phyloP scores from a whole-genome alignment of 1,140 invertebrate species.

The Drosophila mojavensis region DNA sequence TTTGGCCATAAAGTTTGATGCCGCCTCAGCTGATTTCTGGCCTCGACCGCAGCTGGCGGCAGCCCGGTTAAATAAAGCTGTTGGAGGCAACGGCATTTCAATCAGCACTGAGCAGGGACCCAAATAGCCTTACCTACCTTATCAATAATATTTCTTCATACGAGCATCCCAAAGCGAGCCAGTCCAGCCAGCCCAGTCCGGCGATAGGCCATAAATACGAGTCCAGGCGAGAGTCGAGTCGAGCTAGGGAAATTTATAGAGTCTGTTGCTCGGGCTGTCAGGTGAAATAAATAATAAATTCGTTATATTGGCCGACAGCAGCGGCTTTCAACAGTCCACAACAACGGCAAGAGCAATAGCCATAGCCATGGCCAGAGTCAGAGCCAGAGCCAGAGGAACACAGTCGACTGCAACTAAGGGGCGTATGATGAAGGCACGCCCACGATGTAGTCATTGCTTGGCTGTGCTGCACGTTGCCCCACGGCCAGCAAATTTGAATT shows the following conservation, averaged over 20 bases:
- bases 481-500: slow-evolving; percentile 73
- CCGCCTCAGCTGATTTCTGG: slow-evolving; percentile 56
- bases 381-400: neutral
- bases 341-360: slow-evolving; percentile 42
- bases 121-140: slow-evolving; percentile 41
- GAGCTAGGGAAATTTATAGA: slow-evolving; percentile 82
- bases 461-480: slow-evolving; percentile 23
- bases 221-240: slow-evolving; percentile 28
- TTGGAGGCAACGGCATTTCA: slow-evolving; percentile 67
- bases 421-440: slow-evolving; percentile 74
- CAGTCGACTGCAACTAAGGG: slow-evolving; percentile 33
- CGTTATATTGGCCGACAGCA: slow-evolving; percentile 71
- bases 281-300: slow-evolving; percentile 84
- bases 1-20: slow-evolving; percentile 61
- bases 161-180: slow-evolving; percentile 36
- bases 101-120: slow-evolving; percentile 40
- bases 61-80: slow-evolving; percentile 64
- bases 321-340: slow-evolving; percentile 61
- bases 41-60: slow-evolving; percentile 14
- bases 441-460: slow-evolving; percentile 49
- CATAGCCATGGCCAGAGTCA: slow-evolving; percentile 1
- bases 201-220: slow-evolving; percentile 69
- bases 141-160: slow-evolving; percentile 77
- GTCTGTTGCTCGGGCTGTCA: slow-evolving; percentile 79
- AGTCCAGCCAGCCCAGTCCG: no score